Evolutionary conservation across 2,113 vertebrate species (phyloP), one percentile per base, ranked within the genome.

Genomic region (Pachyramphus minor): DNA sequence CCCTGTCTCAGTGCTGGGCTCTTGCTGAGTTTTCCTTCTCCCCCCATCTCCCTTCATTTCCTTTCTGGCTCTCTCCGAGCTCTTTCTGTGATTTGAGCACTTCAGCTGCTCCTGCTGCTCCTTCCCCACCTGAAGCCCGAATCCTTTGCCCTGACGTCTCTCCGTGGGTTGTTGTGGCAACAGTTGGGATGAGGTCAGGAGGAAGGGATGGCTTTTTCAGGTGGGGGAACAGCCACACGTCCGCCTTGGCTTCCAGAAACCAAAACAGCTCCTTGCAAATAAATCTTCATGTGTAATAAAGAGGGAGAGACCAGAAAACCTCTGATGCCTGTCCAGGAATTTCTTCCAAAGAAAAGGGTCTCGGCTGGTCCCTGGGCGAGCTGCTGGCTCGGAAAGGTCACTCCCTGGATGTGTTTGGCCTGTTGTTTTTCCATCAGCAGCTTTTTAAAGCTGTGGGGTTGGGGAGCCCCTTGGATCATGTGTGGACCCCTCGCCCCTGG

Each of bases 121-220:
- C 72, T 68, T 93, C 80, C 83, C 75, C 83, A 80, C 73, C 84
- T 86, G 82, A 59, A 93, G 35, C 62, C 66, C 77, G 21, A 87
- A 47, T 33, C 76, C 73, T 45, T 12, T 1, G 1, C 53, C 1
- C 27, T 53, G 84, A 35, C 5, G 42, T 5, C 62, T 80, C 15
- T 11, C 73, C 7, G 0, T 23, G 37, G 87, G 84, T 22, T 91
- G 89, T 90, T 90, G 90, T 95, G 91, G 91, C 64, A 69, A 72
- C 52, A 6, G 37, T 21, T 85, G 94, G 85, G 90, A 86, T 95
- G 95, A 95, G 88, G 45, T 92, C 88, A 84, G 87, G 64, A 67
- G 84, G 31, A 20, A 63, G 80, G 87, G 93, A 69, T 82, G 92
- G 71, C 17, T 89, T 78, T 71, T 94, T 62, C 84, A 90, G 84